Base-by-base conservation (phyloP, 2,113 vertebrate species). In the Pluvialis apricaria region DNA sequence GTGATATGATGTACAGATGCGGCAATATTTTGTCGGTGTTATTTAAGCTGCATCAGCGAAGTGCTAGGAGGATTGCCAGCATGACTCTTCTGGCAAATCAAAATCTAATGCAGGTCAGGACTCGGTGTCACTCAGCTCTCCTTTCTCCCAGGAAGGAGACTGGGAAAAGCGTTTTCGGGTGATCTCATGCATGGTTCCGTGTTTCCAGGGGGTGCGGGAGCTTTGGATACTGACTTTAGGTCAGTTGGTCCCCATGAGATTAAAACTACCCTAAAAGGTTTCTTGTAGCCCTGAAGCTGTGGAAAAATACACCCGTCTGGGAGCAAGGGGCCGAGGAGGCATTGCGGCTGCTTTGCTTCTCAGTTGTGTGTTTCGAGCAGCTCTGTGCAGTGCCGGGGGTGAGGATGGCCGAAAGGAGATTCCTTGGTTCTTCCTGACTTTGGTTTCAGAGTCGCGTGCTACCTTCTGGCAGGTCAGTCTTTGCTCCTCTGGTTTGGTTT, bases 141-240 rank as follows among this genome's bases (percentile, higher is more conserved):
- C 64, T 73, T 66, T 82, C 64, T 92, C 52, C 38, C 64, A 21
- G 72, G 64, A 49, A 44, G 45, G 45, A 45, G 57, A 57, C 47
- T 31, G 52, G 52, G 52, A 86, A 71, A 55, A 7, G 9, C 1
- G 5, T 75, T 24, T 75, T 86, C 34, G 45, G 38, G 66, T 68
- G 26, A 47, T 78, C 52, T 68, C 0, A 0, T 0, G 0, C 2
- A 0, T 57, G 34, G 25, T 60, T 31, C 68, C 3, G 1, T 65
- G 25, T 72, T 93, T 91, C 71, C 38, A 31, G 45, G 58, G 45
- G 1, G 6, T 36, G 28, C 2, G 1, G 66, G 78, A 85, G 57
- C 57, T 71, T 76, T 82, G 69, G 42, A 40, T 65, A 10, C 40
- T 32, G 73, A 36, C 57, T 84, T 87, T 10, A 15, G 18, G 51